Evolutionary conservation across 1,140 invertebrate species (phyloP).

Genomic region (Eriocheir sinensis): DNA sequence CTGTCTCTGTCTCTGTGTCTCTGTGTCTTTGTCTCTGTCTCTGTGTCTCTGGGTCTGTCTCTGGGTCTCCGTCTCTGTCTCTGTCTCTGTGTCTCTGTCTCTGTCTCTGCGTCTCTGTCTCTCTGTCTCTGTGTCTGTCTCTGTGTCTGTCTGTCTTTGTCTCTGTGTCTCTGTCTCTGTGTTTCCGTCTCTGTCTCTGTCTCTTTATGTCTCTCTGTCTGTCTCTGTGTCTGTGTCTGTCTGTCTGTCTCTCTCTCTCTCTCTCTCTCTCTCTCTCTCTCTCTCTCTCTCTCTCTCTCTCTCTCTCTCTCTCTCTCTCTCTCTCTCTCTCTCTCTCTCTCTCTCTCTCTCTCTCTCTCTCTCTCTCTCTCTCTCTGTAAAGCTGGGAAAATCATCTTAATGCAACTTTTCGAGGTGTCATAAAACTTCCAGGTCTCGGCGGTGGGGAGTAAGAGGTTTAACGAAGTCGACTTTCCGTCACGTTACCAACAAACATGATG

Average conservation of each 20-base stretch:
- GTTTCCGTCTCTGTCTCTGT: neutral
- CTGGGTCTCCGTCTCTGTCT: neutral
- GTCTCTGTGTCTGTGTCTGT: neutral
- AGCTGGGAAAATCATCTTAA: no score
- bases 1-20: neutral
- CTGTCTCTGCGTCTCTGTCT: neutral
- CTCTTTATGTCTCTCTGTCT: neutral
- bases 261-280: slow-evolving; percentile 17
- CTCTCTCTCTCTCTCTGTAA: no score
- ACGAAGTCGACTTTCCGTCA: no score
- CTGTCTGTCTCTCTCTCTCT: slow-evolving; percentile 5
- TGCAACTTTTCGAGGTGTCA: no score
- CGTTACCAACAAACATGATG: no score
- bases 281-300: neutral
- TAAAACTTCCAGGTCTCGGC: no score
- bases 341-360: neutral
- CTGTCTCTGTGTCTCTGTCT: neutral
- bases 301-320: neutral
- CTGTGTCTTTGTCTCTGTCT: neutral
- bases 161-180: neutral
- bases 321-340: neutral
- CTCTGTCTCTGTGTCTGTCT: neutral
- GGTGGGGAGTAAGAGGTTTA: no score
- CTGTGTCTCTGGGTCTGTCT: neutral
- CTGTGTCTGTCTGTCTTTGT: slow-evolving; percentile 16